Base-by-base conservation (phyloP, 2,797 vertebrate genomes). In the Cyprinodon diabolis region DNA sequence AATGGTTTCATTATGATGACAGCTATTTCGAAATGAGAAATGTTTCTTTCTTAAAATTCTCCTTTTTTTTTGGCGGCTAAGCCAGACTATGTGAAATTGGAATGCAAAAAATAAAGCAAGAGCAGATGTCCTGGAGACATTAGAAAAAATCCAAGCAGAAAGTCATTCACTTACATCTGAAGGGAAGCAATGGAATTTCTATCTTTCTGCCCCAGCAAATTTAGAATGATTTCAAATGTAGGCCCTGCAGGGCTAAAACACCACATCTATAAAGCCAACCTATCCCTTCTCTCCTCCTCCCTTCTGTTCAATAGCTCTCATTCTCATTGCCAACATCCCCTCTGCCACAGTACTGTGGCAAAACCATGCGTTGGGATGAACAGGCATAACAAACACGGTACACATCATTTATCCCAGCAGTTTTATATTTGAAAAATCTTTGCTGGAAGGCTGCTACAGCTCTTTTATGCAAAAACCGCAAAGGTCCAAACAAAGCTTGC, bases 271-370 rank as follows among this genome's bases (percentile, higher is more conserved):
- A 75, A 80, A 87, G 65, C 82, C 86, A 15, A 88, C 81, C 84
- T 90, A 91, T 83, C 76, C 57, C 75, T 80, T 78, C 80, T 88
- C 83, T 89, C 79, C 74, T 69, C 74, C 83, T 87, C 84, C 82
- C 84, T 79, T 81, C 62, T 2, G 40, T 81, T 89, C 85, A 81
- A 65, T 47, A 84, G 82, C 74, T 71, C 71, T 66, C 65, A 81
- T 37, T 70, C 68, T 69, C 55, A 63, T 75, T 84, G 71, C 75
- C 76, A 79, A 62, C 78, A 68, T 81, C 40, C 60, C 71, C n/a
- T 76, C 78, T 71, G 71, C 68, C 84, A 65, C 75, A 81, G 71
- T 65, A 63, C 74, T 54, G 56, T 40, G 45, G 58, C 76, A 84
- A 81, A 74, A 40, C 35, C 47, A 83, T 69, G 54, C 47, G 69